phyloP scores from a whole-genome alignment of 1,140 invertebrate genomes.

The Cotesia glomerata region DNA sequence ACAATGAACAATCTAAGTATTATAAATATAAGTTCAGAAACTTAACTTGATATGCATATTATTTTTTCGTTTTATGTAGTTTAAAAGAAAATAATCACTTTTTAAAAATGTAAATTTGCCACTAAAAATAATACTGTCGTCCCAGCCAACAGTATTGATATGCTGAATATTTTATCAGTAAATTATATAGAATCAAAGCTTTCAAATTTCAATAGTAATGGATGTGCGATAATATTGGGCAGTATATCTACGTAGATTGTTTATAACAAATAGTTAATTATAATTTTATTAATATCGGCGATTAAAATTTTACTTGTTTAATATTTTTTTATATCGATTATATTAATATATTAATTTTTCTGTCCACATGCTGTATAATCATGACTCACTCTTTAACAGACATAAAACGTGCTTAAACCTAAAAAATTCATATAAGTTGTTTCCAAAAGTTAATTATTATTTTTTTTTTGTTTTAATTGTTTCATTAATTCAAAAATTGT shows the following conservation, averaged over 20 bases:
- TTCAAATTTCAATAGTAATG: constrained; percentile 30
- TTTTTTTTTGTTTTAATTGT: too few species aligned
- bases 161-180: constrained; percentile 5
- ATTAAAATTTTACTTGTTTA: constrained; percentile 3
- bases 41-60: not conserved
- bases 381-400: constrained; percentile 13
- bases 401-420: constrained; percentile 30
- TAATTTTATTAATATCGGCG: constrained; percentile 1
- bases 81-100: not conserved
- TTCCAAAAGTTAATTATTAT: constrained; percentile 12
- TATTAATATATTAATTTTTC: constrained; percentile 17
- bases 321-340: constrained; percentile 21
- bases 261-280: constrained; percentile 31
- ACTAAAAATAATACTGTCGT: constrained; percentile 25
- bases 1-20: constrained; percentile 8
- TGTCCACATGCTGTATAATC: constrained; percentile 10
- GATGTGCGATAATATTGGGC: constrained; percentile 12
- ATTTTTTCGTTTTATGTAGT: not conserved
- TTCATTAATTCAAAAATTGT: too few species aligned
- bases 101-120: not conserved
- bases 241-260: constrained; percentile 35
- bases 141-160: constrained; percentile 34
- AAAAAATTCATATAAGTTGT: constrained; percentile 41
- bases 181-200: constrained; percentile 19
- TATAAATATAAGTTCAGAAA: not conserved